phyloP scores from a whole-genome alignment of 2,888 invertebrate species.

The Peribatodes rhomboidaria region DNA sequence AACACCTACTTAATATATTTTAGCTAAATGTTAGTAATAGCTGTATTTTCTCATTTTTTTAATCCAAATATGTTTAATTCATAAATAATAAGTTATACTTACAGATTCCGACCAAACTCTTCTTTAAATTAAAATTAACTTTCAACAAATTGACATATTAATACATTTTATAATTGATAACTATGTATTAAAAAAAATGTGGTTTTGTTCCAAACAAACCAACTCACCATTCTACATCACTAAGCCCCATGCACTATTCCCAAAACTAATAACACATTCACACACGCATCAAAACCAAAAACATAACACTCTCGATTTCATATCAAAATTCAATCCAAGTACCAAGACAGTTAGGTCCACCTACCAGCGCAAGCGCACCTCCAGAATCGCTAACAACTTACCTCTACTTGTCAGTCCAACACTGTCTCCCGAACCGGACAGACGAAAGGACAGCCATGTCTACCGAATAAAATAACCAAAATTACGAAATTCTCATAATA shows the following conservation, averaged over 20 bases:
- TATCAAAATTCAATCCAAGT: conserved; percentile 78
- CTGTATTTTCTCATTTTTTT: too few species aligned
- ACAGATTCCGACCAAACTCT: too few species aligned
- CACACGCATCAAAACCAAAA: conserved; percentile 47
- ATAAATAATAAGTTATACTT: too few species aligned
- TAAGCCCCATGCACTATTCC: conserved; percentile 25
- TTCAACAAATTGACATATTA: too few species aligned
- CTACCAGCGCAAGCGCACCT: conserved; percentile 71
- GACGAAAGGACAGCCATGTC: conserved; percentile 75
- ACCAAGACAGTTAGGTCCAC: conserved; percentile 80
- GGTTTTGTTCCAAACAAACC: background rate
- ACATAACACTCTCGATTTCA: conserved; percentile 77
- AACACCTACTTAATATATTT: too few species aligned
- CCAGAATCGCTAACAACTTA: conserved; percentile 71
- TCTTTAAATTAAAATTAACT: too few species aligned
- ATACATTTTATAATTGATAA: too few species aligned
- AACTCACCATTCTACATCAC: background rate
- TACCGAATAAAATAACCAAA: conserved; percentile 31
- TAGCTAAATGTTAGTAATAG: too few species aligned
- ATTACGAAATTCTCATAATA: conserved; percentile 34
- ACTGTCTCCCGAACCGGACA: conserved; percentile 77
- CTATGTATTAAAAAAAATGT: too few species aligned
- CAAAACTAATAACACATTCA: conserved; percentile 36
- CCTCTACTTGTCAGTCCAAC: conserved; percentile 78
- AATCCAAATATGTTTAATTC: too few species aligned